Evolutionary conservation across 2,113 vertebrate genomes (phyloP), one percentile per base, ranked within the genome.

Genomic region (Saguinus imperator): DNA sequence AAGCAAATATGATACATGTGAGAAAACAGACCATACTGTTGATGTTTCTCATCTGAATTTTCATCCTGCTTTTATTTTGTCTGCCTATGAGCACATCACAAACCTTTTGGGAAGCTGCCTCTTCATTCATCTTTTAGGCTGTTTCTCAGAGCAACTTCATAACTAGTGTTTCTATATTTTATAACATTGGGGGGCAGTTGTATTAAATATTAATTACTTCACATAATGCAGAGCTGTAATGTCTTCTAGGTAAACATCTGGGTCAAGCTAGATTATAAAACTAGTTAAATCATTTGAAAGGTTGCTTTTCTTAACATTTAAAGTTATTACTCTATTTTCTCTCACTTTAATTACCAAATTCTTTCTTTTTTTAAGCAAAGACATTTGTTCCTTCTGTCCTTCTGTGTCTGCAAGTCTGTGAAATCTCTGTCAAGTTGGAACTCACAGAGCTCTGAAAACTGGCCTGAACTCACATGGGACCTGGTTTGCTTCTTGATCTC

Each of bases 291-390:
- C 55, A 37, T 58, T 83, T 86, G 12, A 97, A 88, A 93, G 43
- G 48, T 20, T 9, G 40, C 21, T 82, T 85, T 75, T 79, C 27
- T 80, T 25, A 25, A 35, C 20, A 40, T 73, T 89, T 79, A 48
- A 79, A 94, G 40, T 68, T 88, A 90, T 37, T 72, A 58, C n/a
- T 83, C 82, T 73, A 43, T 80, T 83, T 76, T 81, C 61, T 70
- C 95, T 96, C 35, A 23, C 87, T 45, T 66, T 79, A 89, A 94
- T 91, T 23, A 90, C 48, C 23, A 93, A 32, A 94, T 87, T 89
- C 45, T 89, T 91, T n/a, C 66, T 57, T 91, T 95, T 43, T 64
- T 87, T 87, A 75, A 97, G n/a, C 37, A 84, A 80, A 94, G 32
- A 57, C 25, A 52, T 82, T 85, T 80, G 45, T 50, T 89, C 66